These are phyloP conservation scores for Psittacus erithacus DNA, from an alignment of 2,113 vertebrate genomes.

Conservation along the genomic window DNA sequence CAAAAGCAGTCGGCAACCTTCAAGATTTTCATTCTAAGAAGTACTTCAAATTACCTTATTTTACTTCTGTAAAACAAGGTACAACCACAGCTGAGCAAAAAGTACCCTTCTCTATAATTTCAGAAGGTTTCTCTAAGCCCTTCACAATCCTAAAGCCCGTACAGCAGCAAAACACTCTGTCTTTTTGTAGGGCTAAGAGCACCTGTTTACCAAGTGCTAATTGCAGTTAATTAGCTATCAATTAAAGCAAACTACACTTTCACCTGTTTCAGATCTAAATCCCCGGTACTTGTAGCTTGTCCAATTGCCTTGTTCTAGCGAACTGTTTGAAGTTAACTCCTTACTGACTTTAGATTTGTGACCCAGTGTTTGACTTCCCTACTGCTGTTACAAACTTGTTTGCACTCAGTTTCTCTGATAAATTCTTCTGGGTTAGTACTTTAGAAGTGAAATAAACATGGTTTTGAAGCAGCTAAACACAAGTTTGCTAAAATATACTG, in stretches of 20 bases:
- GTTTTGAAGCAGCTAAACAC: background rate
- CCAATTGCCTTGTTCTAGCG: background rate
- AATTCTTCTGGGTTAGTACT: background rate
- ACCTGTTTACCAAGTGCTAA: background rate
- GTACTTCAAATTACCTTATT: background rate
- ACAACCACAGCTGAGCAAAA: background rate
- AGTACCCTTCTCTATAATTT: background rate
- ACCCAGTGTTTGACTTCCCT: background rate
- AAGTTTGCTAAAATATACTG: background rate
- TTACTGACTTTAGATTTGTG: fast-evolving
- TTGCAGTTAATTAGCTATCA: constrained; percentile 59
- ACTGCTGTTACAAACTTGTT: background rate
- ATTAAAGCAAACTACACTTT: constrained; percentile 38
- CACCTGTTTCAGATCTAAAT: constrained; percentile 56
- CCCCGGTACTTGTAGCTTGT: background rate
- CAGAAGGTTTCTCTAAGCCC: background rate
- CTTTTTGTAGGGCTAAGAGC: background rate
- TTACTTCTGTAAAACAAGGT: background rate
- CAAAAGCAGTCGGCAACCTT: background rate
- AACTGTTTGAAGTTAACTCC: background rate
- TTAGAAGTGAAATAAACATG: background rate
- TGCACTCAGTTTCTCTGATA: background rate
- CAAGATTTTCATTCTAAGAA: background rate
- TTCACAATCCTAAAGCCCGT: background rate
- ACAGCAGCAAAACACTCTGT: background rate